Evolutionary conservation across 2,113 vertebrate genomes (phyloP), one percentile per base, ranked within the genome.

Genomic region (Rhadina sibilatrix): DNA sequence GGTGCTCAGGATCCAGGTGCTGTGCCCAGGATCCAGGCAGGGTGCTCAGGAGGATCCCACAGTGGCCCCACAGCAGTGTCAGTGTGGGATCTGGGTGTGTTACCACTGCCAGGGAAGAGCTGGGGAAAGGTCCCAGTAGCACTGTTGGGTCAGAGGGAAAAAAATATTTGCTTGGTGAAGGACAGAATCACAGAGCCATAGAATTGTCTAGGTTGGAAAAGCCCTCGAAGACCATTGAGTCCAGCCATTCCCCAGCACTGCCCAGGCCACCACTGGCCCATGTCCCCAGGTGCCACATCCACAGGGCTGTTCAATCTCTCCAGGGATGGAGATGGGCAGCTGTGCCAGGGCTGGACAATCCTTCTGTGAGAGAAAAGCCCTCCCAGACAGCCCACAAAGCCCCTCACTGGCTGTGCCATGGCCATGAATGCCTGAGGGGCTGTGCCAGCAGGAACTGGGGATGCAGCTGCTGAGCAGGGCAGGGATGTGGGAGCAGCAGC

Each of bases 371-470:
- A 74, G 53, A 56, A 90, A 87, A 71, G 11, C n/a, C 52, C 52
- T 31, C 69, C 21, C 14, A 28, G 57, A 30, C 17, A 24, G 4
- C 23, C 69, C 33, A 21, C 30, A 66, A 47, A 56, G 85, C 44
- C 60, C 38, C 6, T 1, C 6, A 1, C 13, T 28, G 0, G 2
- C 74, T 63, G 66, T 49, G 50, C 70, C 25, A 3, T 4, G 12
- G 7, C 49, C 0, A 1, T 1, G 8, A 33, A 6, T 0, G 9
- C 13, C 2, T 5, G 27, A 49, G 60, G 52, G n/a, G n/a, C 70
- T 57, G 0, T 18, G 65, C 47, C 86, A 75, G n/a, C 57, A 46
- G 76, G 66, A 37, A 19, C 5, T 5, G 2, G 76, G 74, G 24
- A 11, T 12, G 44, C 22, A 71, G 20, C 70, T 6, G 22, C 46